Evolutionary conservation across 1,140 invertebrate species (phyloP).

Genomic region (Copidosoma floridanum): DNA sequence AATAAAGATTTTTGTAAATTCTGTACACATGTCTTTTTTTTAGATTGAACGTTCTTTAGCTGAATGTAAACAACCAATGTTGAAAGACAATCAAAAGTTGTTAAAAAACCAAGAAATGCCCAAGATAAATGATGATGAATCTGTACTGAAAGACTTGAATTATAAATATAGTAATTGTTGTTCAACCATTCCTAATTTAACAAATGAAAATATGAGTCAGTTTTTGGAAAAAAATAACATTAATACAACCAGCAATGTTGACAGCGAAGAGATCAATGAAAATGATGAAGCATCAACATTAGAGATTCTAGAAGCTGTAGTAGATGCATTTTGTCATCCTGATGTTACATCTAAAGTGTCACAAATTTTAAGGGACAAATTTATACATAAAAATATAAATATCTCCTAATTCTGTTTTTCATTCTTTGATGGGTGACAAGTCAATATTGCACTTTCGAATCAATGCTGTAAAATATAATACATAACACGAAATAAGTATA

Average conservation of each 20-base stretch:
- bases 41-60: constrained; percentile 38
- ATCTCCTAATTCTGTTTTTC: too few species aligned
- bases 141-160: constrained; percentile 27
- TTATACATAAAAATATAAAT: constrained; percentile 6
- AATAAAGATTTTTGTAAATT: too few species aligned
- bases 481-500: too few species aligned
- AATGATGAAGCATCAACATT: constrained; percentile 12
- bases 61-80: constrained; percentile 36
- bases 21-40: constrained; percentile 21
- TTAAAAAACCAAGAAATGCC: constrained; percentile 23
- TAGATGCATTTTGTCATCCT: constrained; percentile 49
- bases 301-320: constrained; percentile 35
- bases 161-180: constrained; percentile 37
- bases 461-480: too few species aligned
- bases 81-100: constrained; percentile 2
- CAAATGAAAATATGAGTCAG: constrained; percentile 33
- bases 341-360: constrained; percentile 40
- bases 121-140: neutral
- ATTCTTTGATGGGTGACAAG: too few species aligned
- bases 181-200: constrained; percentile 35
- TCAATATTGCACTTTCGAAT: too few species aligned
- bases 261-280: constrained; percentile 12
- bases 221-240: constrained; percentile 34
- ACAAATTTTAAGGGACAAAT: constrained; percentile 10
- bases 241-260: constrained; percentile 27